These are phyloP conservation scores for Morpho achilles DNA, from an alignment of 2,888 invertebrate genomes.

Conservation along the genomic window DNA sequence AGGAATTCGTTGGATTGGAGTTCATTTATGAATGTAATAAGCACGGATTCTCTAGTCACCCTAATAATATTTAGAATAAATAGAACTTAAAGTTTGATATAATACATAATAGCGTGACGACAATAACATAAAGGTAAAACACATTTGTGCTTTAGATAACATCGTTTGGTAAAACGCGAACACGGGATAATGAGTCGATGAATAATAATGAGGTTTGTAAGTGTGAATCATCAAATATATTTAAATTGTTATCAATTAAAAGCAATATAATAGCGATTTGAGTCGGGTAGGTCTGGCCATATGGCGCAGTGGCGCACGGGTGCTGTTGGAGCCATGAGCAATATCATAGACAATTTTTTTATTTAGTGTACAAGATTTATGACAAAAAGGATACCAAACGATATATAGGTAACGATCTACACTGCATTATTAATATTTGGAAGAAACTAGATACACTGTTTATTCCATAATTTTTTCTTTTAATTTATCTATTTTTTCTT, in stretches of 20 bases:
- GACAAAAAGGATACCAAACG: too few relatives aligned
- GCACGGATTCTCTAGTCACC: background rate
- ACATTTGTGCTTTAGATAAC: constrained; percentile 68
- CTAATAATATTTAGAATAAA: background rate
- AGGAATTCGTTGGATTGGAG: too few relatives aligned
- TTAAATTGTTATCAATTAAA: constrained; percentile 80
- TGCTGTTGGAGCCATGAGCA: constrained; percentile 42
- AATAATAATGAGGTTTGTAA: constrained; percentile 75
- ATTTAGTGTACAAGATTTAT: too few relatives aligned
- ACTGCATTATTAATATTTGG: too few relatives aligned
- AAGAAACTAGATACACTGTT: too few relatives aligned
- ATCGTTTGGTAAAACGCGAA: constrained; percentile 67
- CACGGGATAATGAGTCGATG: constrained; percentile 75
- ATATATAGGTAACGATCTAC: too few relatives aligned
- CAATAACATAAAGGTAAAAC: constrained; percentile 68
- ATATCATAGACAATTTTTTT: too few relatives aligned
- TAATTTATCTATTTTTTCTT: too few relatives aligned
- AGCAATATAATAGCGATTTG: constrained; percentile 79
- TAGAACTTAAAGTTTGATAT: background rate
- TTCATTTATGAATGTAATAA: too few relatives aligned
- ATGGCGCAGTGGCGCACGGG: constrained; percentile 62
- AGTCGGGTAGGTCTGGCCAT: constrained; percentile 67
- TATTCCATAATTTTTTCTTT: too few relatives aligned
- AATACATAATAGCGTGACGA: constrained; percentile 55
- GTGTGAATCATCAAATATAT: constrained; percentile 80